phyloP scores from a whole-genome alignment of 2,113 vertebrate species.

The Silurus glanis region DNA sequence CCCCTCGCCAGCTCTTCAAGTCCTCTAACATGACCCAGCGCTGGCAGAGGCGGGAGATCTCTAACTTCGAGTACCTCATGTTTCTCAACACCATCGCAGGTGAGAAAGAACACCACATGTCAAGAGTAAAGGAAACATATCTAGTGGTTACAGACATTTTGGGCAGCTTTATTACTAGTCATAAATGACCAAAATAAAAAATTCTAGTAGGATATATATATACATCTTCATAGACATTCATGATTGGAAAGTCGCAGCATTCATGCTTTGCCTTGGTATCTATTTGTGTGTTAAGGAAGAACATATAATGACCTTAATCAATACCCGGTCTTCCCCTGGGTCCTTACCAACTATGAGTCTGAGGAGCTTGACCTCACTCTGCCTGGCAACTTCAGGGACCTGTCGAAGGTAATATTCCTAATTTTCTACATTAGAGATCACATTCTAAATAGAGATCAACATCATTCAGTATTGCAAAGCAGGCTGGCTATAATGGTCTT shows the following conservation, averaged over 20 bases:
- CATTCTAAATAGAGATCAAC: background rate
- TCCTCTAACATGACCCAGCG: constrained; percentile 99
- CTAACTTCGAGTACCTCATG: constrained; percentile 99
- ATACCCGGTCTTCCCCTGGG: constrained; percentile 97
- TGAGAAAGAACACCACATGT: constrained; percentile 57
- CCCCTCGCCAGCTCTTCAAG: constrained; percentile 97
- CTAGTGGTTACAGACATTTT: background rate
- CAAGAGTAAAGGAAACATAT: background rate
- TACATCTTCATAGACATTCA: background rate
- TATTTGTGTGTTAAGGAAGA: constrained; percentile 77
- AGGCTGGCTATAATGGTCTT: background rate
- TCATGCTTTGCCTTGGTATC: background rate
- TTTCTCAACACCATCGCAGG: constrained; percentile 99
- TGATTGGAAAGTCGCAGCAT: background rate
- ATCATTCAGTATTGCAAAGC: background rate
- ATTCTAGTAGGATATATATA: background rate
- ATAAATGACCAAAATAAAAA: background rate
- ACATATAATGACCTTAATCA: constrained; percentile 97
- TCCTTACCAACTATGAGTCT: constrained; percentile 96
- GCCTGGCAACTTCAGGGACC: constrained; percentile 96
- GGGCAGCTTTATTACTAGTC: background rate
- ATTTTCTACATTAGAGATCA: background rate
- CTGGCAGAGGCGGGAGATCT: constrained; percentile 98
- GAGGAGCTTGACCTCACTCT: constrained; percentile 95
- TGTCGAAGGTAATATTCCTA: constrained; percentile 86